Evolutionary conservation across 2,797 vertebrate species (phyloP).

Genomic region (Danio tinwini): DNA sequence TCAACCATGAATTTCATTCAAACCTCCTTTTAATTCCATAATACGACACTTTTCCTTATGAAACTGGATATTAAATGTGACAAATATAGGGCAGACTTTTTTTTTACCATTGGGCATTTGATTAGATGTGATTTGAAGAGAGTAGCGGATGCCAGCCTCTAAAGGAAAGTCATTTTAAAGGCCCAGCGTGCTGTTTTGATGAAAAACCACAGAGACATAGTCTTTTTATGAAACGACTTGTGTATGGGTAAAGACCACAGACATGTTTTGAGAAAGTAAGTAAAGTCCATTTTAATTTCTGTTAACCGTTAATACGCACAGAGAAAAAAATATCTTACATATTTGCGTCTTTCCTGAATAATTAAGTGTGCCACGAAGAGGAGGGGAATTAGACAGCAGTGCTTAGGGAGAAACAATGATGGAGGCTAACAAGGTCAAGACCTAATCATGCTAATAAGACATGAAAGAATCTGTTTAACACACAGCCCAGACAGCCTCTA

Average conservation of each 20-base stretch:
- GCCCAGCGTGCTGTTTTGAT: background rate
- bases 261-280: background rate
- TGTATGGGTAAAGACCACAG: background rate
- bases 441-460: slow-evolving; percentile 56
- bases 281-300: background rate
- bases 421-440: slow-evolving; percentile 56
- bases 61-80: background rate
- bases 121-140: background rate
- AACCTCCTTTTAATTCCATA: background rate
- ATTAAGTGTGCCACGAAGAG: slow-evolving; percentile 43
- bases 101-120: background rate
- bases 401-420: slow-evolving; percentile 48
- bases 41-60: background rate
- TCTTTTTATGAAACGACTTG: background rate
- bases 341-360: slow-evolving; percentile 47
- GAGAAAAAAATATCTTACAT: slow-evolving; percentile 41
- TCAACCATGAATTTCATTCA: background rate
- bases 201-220: background rate
- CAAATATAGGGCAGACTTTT: background rate
- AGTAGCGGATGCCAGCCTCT: background rate
- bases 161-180: background rate
- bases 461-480: slow-evolving; percentile 56
- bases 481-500: slow-evolving; percentile 34
- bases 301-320: background rate
- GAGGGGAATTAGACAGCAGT: slow-evolving; percentile 46